Conservation (phyloP, 2,113 vertebrate genomes). For the human region DNA sequence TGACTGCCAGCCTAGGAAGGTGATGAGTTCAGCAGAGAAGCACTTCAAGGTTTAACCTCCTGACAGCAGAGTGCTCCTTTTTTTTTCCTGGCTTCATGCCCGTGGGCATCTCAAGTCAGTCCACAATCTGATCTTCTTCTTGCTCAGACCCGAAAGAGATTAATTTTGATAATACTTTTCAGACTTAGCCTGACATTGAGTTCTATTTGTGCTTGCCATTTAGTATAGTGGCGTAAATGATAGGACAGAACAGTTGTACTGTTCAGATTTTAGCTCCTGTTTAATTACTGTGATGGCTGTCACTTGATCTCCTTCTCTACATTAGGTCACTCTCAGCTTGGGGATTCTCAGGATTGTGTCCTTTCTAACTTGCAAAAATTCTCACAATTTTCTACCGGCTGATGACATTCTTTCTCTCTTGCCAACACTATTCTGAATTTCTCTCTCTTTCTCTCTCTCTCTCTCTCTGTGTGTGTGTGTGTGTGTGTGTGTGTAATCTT, state of each 20-base stretch:
- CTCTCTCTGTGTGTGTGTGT: background rate
- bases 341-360: background rate
- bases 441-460: background rate
- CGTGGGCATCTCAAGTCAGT: background rate
- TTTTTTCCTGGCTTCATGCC: background rate
- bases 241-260: background rate
- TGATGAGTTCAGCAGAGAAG: background rate
- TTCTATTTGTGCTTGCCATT: background rate
- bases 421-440: background rate
- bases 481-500: background rate
- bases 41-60: background rate
- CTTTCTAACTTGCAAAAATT: slow-evolving; percentile 5
- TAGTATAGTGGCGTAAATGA: background rate
- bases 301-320: background rate
- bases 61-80: background rate
- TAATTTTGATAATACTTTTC: background rate
- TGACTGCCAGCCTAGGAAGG: background rate
- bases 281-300: background rate
- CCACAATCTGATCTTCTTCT: background rate
- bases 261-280: background rate
- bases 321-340: background rate
- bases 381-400: slow-evolving; percentile 3
- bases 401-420: background rate
- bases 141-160: background rate
- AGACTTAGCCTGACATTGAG: background rate